A percentile compares a stretch with the other conserved stretches of the same genome.
Conservation (phyloP, 2,113 vertebrate species). For the Zootoca vivipara region DNA sequence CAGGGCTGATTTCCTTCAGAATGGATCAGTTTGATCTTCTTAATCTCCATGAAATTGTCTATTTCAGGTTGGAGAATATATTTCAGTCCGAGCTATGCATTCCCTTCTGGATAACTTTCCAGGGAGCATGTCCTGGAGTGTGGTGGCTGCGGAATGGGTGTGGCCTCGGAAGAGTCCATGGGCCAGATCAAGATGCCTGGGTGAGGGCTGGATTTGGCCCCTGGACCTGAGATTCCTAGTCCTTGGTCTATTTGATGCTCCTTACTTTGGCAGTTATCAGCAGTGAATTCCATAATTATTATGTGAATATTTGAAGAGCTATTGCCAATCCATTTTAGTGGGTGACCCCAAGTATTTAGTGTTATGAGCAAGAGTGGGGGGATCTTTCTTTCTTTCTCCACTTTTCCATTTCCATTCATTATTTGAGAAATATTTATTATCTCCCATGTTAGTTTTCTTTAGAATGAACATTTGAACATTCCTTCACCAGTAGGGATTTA, state of each 20-base stretch:
- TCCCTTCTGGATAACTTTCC: too few relatives aligned
- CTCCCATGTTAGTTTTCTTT: neutral
- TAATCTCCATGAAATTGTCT: too few relatives aligned
- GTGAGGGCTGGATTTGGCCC: too few relatives aligned
- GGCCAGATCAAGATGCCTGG: too few relatives aligned
- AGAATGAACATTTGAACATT: neutral
- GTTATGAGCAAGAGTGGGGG: neutral
- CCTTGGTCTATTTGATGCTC: neutral
- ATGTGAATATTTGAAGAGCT: neutral
- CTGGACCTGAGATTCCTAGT: too few relatives aligned
- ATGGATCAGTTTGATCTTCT: too few relatives aligned
- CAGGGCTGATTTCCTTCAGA: too few relatives aligned
- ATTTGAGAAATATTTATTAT: neutral
- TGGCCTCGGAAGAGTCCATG: too few relatives aligned
- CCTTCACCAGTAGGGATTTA: neutral
- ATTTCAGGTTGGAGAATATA: too few relatives aligned
- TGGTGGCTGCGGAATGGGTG: too few relatives aligned
- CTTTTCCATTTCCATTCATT: neutral
- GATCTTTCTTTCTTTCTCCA: neutral
- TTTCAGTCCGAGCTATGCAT: too few relatives aligned
- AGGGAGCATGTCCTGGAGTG: too few relatives aligned
- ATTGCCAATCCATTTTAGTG: neutral
- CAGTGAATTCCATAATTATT: neutral
- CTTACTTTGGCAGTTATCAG: neutral
- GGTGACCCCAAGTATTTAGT: neutral